These are phyloP conservation scores for Chelon auratus DNA, from an alignment of 2,797 vertebrate genomes.

Conservation along the genomic window DNA sequence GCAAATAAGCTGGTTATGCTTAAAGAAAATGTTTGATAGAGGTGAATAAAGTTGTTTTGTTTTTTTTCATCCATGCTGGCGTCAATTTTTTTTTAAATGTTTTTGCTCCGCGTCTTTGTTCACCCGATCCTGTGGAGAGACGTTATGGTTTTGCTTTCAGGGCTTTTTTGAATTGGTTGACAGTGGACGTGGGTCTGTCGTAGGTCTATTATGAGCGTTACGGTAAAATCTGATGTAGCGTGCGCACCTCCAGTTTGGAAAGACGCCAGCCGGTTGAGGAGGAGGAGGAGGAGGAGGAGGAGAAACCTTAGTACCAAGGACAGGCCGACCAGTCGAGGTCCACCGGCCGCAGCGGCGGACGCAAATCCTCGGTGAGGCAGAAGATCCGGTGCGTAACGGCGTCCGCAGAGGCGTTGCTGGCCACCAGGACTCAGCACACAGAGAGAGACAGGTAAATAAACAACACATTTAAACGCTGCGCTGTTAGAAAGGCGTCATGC, in stretches of 20 bases:
- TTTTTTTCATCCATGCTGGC: slow-evolving; percentile 31
- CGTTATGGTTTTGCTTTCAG: neutral
- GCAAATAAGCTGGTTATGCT: slow-evolving; percentile 40
- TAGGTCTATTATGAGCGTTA: slow-evolving; percentile 69
- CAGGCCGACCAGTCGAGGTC: slow-evolving; percentile 39
- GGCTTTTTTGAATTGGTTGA: neutral
- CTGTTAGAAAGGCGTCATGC: too few species aligned
- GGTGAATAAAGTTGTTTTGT: slow-evolving; percentile 56
- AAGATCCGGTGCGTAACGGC: neutral
- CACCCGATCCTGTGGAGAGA: slow-evolving; percentile 6
- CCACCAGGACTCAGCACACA: neutral
- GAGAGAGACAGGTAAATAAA: slow-evolving; percentile 24
- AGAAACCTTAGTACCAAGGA: slow-evolving; percentile 57
- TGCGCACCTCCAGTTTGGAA: slow-evolving; percentile 74
- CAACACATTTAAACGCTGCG: neutral
- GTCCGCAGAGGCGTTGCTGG: neutral
- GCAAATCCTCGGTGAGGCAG: neutral
- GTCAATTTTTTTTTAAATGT: neutral
- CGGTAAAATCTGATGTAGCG: slow-evolving; percentile 73
- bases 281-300: neutral
- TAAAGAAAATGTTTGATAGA: slow-evolving; percentile 27
- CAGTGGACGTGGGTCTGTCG: neutral
- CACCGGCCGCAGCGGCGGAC: slow-evolving; percentile 13
- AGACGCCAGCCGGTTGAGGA: slow-evolving; percentile 65
- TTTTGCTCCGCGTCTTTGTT: neutral